Evolutionary conservation across 2,888 invertebrate species (phyloP).

Genomic region (Drosophila paucipuncta): DNA sequence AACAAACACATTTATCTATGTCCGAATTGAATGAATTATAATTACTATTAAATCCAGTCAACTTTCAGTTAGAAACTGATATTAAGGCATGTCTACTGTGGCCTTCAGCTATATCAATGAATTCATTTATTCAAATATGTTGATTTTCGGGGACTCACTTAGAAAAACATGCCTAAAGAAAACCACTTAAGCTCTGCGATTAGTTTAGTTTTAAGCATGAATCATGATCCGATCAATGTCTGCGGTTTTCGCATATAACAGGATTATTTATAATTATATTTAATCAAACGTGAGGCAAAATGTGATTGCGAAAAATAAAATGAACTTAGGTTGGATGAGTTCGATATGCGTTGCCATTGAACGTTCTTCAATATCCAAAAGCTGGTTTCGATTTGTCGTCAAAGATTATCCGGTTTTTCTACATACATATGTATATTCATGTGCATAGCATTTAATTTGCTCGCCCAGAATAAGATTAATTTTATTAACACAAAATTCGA

Average conservation of each 20-base stretch:
- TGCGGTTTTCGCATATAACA: conserved; percentile 13
- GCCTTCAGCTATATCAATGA: conserved; percentile 34
- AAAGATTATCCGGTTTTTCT: conserved; percentile 49
- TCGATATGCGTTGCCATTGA: conserved; percentile 46
- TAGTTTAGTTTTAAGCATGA: conserved; percentile 14
- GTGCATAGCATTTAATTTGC: conserved; percentile 54
- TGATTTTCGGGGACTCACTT: conserved; percentile 20
- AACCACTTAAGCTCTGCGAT: not conserved
- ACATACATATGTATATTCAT: conserved; percentile 1
- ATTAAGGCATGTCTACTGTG: not conserved
- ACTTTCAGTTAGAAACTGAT: not conserved
- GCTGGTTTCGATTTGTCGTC: conserved; percentile 40
- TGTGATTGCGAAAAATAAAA: conserved; percentile 9
- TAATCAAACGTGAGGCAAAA: not conserved
- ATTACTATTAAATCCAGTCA: not conserved
- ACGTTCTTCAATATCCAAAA: conserved; percentile 41
- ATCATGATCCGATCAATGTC: conserved; percentile 22
- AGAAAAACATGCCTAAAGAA: not conserved
- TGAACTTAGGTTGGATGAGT: conserved; percentile 13
- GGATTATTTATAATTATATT: conserved; percentile 8
- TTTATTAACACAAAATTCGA: conserved; percentile 58
- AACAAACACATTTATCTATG: conserved; percentile 31
- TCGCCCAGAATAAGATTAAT: conserved; percentile 58
- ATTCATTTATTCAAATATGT: conserved; percentile 33
- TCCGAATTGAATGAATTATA: conserved; percentile 2